Percentiles rank a stretch among this genome's conserved stretches.
Evolutionary conservation across 2,888 invertebrate genomes (phyloP).

Genomic region (Frankliniella fusca): DNA sequence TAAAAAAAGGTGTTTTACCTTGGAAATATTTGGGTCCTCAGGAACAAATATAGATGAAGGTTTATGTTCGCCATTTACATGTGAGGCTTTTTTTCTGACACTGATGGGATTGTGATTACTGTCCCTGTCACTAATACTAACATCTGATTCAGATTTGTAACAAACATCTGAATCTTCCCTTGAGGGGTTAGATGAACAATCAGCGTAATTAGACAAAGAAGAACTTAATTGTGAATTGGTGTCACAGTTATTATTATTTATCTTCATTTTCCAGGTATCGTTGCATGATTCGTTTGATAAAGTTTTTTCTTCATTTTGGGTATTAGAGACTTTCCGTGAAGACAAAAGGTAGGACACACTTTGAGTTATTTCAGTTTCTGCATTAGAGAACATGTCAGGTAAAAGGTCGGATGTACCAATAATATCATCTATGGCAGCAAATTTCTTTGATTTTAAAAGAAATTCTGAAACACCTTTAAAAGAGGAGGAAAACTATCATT

Average conservation of each 20-base stretch:
- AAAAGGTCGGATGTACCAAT: background rate
- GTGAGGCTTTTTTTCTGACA: background rate
- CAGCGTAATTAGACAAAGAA: no score
- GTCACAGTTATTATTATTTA: background rate
- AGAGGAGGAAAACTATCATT: no score
- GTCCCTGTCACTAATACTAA: background rate
- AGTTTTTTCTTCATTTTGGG: background rate
- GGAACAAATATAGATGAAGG: background rate
- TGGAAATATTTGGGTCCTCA: no score
- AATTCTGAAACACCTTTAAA: background rate
- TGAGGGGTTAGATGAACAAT: background rate
- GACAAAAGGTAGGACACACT: background rate
- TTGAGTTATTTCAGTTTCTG: background rate
- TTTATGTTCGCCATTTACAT: background rate
- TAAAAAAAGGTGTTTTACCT: background rate
- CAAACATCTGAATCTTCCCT: background rate
- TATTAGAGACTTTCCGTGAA: background rate
- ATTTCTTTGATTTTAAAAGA: background rate
- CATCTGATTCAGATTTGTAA: background rate
- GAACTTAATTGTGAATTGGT: no score
- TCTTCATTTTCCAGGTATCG: background rate
- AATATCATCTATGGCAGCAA: slow-evolving; percentile 1
- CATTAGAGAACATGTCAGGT: slow-evolving; percentile 3
- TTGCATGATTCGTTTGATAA: background rate
- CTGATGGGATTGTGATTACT: background rate